Evolutionary conservation across 2,113 vertebrate genomes (phyloP), one percentile per base, ranked within the genome.

Genomic region (Etheostoma cragini): DNA sequence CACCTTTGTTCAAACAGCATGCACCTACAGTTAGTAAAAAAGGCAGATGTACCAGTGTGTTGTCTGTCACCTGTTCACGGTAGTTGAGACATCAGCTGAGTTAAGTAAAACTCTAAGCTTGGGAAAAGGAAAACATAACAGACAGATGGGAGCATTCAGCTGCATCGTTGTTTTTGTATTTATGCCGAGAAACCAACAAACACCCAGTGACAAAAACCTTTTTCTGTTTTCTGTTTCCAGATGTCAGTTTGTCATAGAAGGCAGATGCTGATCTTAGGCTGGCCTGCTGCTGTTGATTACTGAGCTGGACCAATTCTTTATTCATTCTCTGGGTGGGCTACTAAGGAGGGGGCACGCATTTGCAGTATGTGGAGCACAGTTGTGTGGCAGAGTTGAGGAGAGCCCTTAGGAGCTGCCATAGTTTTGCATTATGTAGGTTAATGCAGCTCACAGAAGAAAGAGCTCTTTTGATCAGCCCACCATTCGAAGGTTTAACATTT

Each of bases 321-420:
- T 56, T 78, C 50, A 19, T 68, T 67, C 47, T 12, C 50, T 38
- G 74, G 72, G 85, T 75, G 79, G 86, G 76, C 78, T n/a, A 24
- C 67, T 12, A 45, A 45, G 45, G 58, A 58, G 24, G 70, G 26
- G 52, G 46, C 73, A 16, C 54, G 60, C 10, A 73, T 45, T 46
- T 6, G 64, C 82, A 38, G 67, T 22, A 81, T 80, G 77, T 84
- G 82, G 80, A 85, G 85, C 80, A 64, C 35, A 14, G 76, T 74
- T 30, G 65, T 46, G 15, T 49, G 74, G 70, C 1, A 30, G 70
- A 76, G 76, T 57, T 6, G 7, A 53, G 66, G 11, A 63, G 78
- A 68, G 67, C 85, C 89, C 83, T 82, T 7, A 84, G 90, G 88
- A 90, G 76, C 84, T 83, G 87, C 86, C 88, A 89, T 60, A 80